Base-by-base conservation (phyloP, 2,113 vertebrate genomes). In the Xenopus laevis region DNA sequence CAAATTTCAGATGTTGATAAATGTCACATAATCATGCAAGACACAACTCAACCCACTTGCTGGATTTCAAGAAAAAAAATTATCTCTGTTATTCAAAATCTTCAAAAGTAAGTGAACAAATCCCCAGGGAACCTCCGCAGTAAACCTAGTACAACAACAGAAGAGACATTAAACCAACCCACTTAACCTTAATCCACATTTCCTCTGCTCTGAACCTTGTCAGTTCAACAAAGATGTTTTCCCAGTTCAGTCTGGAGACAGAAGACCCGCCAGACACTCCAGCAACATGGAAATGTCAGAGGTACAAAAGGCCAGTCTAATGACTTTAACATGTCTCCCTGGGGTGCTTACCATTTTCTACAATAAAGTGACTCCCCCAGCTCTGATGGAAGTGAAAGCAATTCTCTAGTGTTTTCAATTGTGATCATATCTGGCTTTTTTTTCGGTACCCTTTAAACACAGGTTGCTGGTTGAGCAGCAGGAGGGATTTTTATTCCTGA, bases 271-370 rank as follows among this genome's bases (percentile, higher is more conserved):
- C 58, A 68, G 21, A 60, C 65, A 21, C 27, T 62, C 65, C 30
- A 33, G 30, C 47, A 55, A 59, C 27, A 70, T 64, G 33, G 66
- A 70, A 65, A 70, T 70, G 50, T 77, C 60, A 64, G 15, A 40
- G 50, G 47, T 64, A 70, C 10, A 46, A 70, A 64, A 69, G 50
- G 66, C 23, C 50, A 64, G 61, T 62, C n/a, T 77, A 64, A 57
- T 64, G 60, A 70, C 67, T 57, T 18, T 57, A 58, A 44, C 46
- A 55, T 30, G 20, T 69, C 58, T 63, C 67, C 74, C 47, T 7
- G 47, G 66, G 73, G 73, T 13, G 44, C 13, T 18, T 21, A 53
- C 13, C 5, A 30, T 15, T 20, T 66, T 50, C 65, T 27, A 27
- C 20, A 18, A 59, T 47, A 67, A 18, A 30, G 21, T n/a, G 11